Base-by-base conservation (phyloP, 2,113 vertebrate species). In the Eudyptes chrysolophus region DNA sequence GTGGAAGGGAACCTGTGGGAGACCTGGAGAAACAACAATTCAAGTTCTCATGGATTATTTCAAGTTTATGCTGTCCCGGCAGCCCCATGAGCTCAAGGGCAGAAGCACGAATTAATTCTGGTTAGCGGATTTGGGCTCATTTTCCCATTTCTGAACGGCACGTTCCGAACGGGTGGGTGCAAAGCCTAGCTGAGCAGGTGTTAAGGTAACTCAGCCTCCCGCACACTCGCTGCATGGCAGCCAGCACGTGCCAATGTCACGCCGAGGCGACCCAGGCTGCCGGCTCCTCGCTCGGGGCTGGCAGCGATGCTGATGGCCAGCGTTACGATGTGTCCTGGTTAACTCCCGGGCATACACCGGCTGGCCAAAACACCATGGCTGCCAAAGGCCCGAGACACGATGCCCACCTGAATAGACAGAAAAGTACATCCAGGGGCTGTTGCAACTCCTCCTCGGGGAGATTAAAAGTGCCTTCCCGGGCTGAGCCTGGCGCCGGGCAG, bases 1-100 rank as follows among this genome's bases (percentile, higher is more conserved):
- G 99, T 5, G 99, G 99, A 76, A 99, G 98, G 83, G 99, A 99
- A 94, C 98, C 98, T 13, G 99, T 98, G 81, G 99, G 99, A 68
- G 99, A 99, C 87, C 99, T 99, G 96, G 32, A 95, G 76, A 85
- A 93, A 84, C 21, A 94, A 65, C 16, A 46, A 2, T 24, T 36
- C 25, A 26, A 11, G 51, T 15, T 70, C 42, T 36, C 5, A 2
- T 2, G 44, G 13, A 36, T 52, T 16, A 49, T 16, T 46, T 46
- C 38, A 19, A 21, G 8, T 29, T 22, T 3, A 16, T 2, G 30
- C 10, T 7, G 3, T 3, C 20, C 60, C 3, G 0, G 40, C 54
- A 29, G 66, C 38, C 29, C n/a, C 24, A 8, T 0, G 19, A 84
- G 51, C 40, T 54, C 64, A 13, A 42, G 34, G 40, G 34, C 20